phyloP scores from a whole-genome alignment of 1,140 invertebrate genomes.

The Chironomus tepperi region DNA sequence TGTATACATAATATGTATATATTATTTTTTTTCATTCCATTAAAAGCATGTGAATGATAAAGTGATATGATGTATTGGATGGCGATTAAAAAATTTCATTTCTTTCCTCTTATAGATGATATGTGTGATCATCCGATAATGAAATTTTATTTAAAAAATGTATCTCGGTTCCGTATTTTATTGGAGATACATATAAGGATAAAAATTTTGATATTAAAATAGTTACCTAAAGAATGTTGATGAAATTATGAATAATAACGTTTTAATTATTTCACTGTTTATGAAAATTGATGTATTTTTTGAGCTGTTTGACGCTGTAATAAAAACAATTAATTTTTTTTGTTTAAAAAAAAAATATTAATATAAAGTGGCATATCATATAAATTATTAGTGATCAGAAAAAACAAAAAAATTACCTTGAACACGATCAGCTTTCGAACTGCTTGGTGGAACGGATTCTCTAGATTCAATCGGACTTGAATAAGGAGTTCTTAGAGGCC shows the following conservation, averaged over 20 bases:
- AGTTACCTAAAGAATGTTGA: conserved; percentile 22
- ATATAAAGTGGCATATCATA: too few relatives aligned
- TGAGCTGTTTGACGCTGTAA: conserved; percentile 16
- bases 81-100: too few relatives aligned
- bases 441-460: conserved; percentile 43
- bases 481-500: conserved; percentile 50
- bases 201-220: conserved; percentile 12
- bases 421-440: conserved; percentile 47
- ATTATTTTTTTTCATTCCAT: too few relatives aligned
- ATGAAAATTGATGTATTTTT: conserved; percentile 11
- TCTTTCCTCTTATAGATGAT: too few relatives aligned
- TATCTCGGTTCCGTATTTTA: background rate
- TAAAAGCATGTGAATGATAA: too few relatives aligned
- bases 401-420: conserved; percentile 41
- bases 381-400: too few relatives aligned
- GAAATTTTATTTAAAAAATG: too few relatives aligned
- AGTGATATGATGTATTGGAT: too few relatives aligned
- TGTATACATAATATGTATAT: too few relatives aligned
- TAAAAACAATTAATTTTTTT: background rate
- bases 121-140: too few relatives aligned
- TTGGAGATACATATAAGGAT: background rate
- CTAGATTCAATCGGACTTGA: conserved; percentile 47
- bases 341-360: too few relatives aligned
- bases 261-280: conserved; percentile 9
- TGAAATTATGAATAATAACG: conserved; percentile 4